Base-by-base conservation (phyloP, 2,797 vertebrate genomes). In the Coilia nasus region DNA sequence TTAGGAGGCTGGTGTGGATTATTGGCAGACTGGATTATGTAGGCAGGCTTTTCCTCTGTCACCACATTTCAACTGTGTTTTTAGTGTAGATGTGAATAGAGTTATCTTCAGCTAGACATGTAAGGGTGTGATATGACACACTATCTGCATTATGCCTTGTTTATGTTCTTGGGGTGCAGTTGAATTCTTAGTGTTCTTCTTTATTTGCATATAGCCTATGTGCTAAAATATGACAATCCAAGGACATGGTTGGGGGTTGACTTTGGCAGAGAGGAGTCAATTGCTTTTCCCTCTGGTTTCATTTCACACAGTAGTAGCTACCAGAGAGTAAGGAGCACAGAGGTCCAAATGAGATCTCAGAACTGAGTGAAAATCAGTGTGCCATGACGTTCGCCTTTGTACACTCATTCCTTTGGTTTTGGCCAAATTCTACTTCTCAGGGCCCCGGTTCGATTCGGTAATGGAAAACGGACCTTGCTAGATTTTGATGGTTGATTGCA, bases 401-500 rank as follows among this genome's bases (percentile, higher is more conserved):
- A 85, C 54, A 17, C 54, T 87, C 84, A 82, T 89, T 90, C 83
- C 78, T 71, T 81, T 59, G 81, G 84, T 87, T 90, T 83, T 83
- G 81, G 50, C 56, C 84, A 81, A 44, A 67, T 81, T 62, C 81
- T 81, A 83, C 86, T 82, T 83, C 85, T 71, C 23, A 67, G 47
- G 82, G 86, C 88, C 86, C 87, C 83, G 82, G 59, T 88, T 86
- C 56, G 64, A 87, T 90, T 87, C 81, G 81, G 86, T 84, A 67
- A 87, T 89, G 89, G 90, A 93, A 90, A 91, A 89, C 84, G 81
- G 86, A 88, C 89, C 88, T 91, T 90, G 85, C 85, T 87, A 84
- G 83, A 83, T 88, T 91, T 92, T 92, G 91, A 93, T 92, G 91
- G 92, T 92, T 93, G 93, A 92, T 90, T 92, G 91, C 91, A 92